Base-by-base conservation (phyloP, 2,113 vertebrate species). In the Sinocyclocheilus rhinocerous region DNA sequence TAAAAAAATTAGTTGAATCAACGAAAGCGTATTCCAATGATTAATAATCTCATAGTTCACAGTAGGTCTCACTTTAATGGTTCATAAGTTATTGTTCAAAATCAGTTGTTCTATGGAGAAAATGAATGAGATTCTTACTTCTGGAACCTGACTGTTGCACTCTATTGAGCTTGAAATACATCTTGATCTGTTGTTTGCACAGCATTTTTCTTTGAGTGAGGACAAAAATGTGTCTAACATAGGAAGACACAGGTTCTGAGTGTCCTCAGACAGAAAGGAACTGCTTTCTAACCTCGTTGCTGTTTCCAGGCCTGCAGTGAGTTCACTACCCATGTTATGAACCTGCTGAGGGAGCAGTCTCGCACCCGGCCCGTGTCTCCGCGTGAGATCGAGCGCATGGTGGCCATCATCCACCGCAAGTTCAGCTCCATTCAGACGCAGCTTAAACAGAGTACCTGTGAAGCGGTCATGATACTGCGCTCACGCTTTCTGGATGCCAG, bases 391-490 rank as follows among this genome's bases (percentile, higher is more conserved):
- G 97, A 98, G 91, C 95, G 97, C 86, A 97, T 98, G 97, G 97
- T 98, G 84, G 94, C 91, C 93, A 97, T 98, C 92, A 98, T 97
- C 91, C 96, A 97, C 73, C 95, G 96, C 42, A 97, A 97, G 91
- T 97, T 97, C 95, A 97, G 97, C 89, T 96, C 96, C 72, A 97
- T 97, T 92, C 97, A 97, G 94, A 97, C 97, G 75, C 96, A 97
- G 92, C 94, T 96, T 18, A 97, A 97, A 90, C 97, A 98, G 91
- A 97, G 97, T 93, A 97, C 97, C 0, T 98, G 97, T 5, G 97
- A 98, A 89, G 97, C 97, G 0, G 97, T 98, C 90, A 97, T 97
- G 97, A 98, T 98, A 90, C 94, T 98, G 83, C 94, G 97, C 36
- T 97, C 97, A 16, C 95, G 97, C 52, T 98, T 98, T 91, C 93